These are phyloP conservation scores for Lissonota sp. DNA, from an alignment of 2,888 invertebrate genomes.

Conservation along the genomic window DNA sequence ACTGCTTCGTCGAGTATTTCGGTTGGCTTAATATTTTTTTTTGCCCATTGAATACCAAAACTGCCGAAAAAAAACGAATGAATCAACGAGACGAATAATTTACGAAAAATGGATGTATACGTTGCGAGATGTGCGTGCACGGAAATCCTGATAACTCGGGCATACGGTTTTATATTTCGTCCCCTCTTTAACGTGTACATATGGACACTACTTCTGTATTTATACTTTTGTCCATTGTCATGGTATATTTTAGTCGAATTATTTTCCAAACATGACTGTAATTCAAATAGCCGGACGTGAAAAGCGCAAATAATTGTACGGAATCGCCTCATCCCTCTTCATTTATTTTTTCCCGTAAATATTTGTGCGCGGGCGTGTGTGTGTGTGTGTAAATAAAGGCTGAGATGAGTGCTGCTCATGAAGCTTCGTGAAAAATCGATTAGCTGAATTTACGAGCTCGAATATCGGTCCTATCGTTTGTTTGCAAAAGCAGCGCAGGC, in stretches of 20 bases:
- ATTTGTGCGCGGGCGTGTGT: not conserved
- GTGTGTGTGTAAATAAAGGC: not conserved
- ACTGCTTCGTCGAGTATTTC: not conserved
- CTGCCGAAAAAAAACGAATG: conserved; percentile 27
- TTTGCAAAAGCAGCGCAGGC: not conserved
- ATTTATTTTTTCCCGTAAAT: conserved; percentile 22
- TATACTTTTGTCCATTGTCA: no score
- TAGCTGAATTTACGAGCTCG: conserved; percentile 8
- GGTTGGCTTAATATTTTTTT: not conserved
- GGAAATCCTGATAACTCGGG: no score
- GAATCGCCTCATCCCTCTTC: not conserved
- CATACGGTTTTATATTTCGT: no score
- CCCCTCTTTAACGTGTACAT: no score
- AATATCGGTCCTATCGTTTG: not conserved
- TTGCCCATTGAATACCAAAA: not conserved
- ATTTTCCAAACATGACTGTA: conserved; percentile 42
- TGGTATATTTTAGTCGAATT: not conserved
- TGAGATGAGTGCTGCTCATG: not conserved
- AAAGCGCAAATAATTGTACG: conserved; percentile 43
- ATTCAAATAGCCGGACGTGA: conserved; percentile 16
- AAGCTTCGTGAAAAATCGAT: conserved; percentile 38
- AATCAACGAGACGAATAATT: conserved; percentile 4
- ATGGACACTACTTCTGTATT: no score
- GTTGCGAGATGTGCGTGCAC: no score
- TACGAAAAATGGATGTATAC: conserved; percentile 3